phyloP scores from a whole-genome alignment of 2,888 invertebrate species.

The Adelphocoris suturalis region DNA sequence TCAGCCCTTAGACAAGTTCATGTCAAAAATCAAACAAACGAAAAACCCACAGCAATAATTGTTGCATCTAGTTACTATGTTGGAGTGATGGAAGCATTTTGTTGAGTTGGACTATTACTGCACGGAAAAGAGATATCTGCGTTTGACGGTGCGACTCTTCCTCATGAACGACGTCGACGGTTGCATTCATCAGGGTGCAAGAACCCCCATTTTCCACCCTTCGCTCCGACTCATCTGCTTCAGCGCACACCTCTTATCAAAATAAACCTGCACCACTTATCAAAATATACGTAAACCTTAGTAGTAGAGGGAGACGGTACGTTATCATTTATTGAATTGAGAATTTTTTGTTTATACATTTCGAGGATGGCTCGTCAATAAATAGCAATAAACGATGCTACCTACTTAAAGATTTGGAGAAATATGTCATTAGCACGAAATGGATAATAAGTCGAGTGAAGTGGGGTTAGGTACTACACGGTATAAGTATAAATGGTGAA shows the following conservation, averaged over 20 bases:
- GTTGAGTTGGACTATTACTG: neutral
- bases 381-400: no score
- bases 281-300: neutral
- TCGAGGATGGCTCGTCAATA: no score
- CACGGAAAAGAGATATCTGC: conserved; percentile 57
- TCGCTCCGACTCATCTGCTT: neutral
- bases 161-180: conserved; percentile 40
- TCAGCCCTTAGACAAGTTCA: neutral
- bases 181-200: conserved; percentile 30
- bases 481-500: no score
- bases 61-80: neutral
- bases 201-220: conserved; percentile 3
- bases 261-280: neutral
- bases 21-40: neutral
- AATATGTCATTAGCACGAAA: no score
- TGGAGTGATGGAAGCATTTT: neutral
- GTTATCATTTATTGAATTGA: neutral
- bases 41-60: neutral
- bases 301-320: neutral
- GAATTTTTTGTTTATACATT: no score
- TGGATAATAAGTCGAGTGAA: no score
- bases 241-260: neutral
- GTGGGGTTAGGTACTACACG: no score
- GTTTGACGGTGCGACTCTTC: conserved; percentile 35
- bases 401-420: no score